Evolutionary conservation across 30 jellyfish, hydroid and myxozoan species (phyloP).

Genomic region (Aurelia aurita): DNA sequence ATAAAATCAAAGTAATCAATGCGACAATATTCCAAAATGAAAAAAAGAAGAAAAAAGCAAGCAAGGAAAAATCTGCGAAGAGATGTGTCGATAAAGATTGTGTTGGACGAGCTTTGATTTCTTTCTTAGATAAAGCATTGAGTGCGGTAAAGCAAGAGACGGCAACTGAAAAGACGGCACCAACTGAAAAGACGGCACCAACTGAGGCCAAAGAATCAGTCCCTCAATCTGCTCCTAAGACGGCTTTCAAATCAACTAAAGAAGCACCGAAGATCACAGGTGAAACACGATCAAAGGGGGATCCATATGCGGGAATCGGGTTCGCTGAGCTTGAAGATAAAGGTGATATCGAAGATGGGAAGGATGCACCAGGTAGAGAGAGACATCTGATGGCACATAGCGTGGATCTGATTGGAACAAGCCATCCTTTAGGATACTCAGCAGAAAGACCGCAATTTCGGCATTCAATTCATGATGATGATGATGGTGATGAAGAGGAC

Average conservation of each 20-base stretch:
- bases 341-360: background rate
- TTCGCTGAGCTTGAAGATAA: constrained; percentile 21
- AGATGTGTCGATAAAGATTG: constrained; percentile 43
- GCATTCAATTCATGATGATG: constrained; percentile 26
- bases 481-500: constrained; percentile 67
- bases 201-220: background rate
- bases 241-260: background rate
- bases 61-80: background rate
- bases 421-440: constrained; percentile 39
- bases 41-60: constrained; percentile 27
- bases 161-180: background rate
- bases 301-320: constrained; percentile 73
- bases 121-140: constrained; percentile 61
- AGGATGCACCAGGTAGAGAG: constrained; percentile 24
- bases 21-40: constrained; percentile 33
- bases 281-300: constrained; percentile 47
- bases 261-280: constrained; percentile 20
- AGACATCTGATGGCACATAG: constrained; percentile 64
- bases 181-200: background rate
- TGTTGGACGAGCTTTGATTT: constrained; percentile 58
- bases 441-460: constrained; percentile 49
- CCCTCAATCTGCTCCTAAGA: background rate
- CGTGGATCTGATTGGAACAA: constrained; percentile 55
- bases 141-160: constrained; percentile 60
- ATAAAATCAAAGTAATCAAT: constrained; percentile 33